Evolutionary conservation across 2,888 invertebrate species (phyloP).

Genomic region (Pheosia tremula): DNA sequence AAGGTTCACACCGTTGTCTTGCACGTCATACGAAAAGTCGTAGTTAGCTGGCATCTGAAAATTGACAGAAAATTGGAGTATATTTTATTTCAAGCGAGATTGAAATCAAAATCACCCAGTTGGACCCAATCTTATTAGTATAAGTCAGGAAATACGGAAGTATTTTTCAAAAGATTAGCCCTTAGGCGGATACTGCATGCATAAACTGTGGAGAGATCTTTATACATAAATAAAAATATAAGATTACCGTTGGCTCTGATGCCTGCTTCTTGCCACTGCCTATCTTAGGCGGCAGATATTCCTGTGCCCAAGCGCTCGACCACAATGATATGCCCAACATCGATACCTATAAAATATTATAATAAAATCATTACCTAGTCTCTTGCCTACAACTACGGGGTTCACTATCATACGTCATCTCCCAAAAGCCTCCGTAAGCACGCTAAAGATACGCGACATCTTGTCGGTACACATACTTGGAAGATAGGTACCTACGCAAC

Average conservation of each 20-base stretch:
- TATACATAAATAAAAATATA: too few species aligned
- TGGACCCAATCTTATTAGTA: too few species aligned
- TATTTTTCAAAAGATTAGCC: too few species aligned
- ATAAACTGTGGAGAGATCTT: too few species aligned
- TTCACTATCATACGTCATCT: not conserved
- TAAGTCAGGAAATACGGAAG: too few species aligned
- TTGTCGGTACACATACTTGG: too few species aligned
- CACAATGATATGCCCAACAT: slow-evolving; percentile 63
- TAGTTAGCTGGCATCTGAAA: slow-evolving; percentile 85
- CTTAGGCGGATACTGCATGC: not conserved
- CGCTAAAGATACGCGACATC: too few species aligned
- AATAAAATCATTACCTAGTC: too few species aligned
- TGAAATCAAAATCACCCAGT: too few species aligned
- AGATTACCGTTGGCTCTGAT: slow-evolving; percentile 63
- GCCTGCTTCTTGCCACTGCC: slow-evolving; percentile 60
- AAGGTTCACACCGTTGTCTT: slow-evolving; percentile 82
- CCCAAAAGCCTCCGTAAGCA: too few species aligned
- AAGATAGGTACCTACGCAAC: too few species aligned
- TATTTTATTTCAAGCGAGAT: not conserved
- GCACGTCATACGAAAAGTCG: slow-evolving; percentile 87
- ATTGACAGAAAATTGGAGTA: not conserved
- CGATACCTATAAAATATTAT: slow-evolving; percentile 49
- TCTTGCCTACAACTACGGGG: too few species aligned
- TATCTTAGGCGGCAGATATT: slow-evolving; percentile 82
- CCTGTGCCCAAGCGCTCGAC: slow-evolving; percentile 66